phyloP scores from a whole-genome alignment of 2,888 invertebrate species.

The Amphipoea lucens region DNA sequence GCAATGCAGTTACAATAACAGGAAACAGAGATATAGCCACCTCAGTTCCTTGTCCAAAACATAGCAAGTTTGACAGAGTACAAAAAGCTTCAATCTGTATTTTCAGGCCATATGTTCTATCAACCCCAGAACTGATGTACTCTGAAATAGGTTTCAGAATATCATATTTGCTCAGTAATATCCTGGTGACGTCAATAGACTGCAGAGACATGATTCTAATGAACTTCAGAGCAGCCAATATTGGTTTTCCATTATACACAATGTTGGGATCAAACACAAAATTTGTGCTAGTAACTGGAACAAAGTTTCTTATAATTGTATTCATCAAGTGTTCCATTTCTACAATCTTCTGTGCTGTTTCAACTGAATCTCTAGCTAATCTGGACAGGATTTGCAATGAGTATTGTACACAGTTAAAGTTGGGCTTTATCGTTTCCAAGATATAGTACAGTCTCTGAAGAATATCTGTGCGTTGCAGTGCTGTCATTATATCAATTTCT shows the following conservation, averaged over 20 bases:
- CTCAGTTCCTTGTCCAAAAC: slow-evolving; percentile 88
- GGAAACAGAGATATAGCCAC: slow-evolving; percentile 88
- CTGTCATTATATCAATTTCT: slow-evolving; percentile 94
- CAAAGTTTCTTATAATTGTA: slow-evolving; percentile 90
- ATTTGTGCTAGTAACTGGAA: slow-evolving; percentile 85
- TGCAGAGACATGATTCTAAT: slow-evolving; percentile 93
- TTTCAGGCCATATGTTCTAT: slow-evolving; percentile 88
- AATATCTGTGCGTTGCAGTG: slow-evolving; percentile 93
- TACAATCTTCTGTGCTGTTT: slow-evolving; percentile 91
- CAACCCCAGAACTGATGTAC: slow-evolving; percentile 89
- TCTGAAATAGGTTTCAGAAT: slow-evolving; percentile 89
- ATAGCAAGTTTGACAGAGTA: slow-evolving; percentile 89
- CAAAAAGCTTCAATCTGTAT: slow-evolving; percentile 92
- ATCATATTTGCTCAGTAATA: slow-evolving; percentile 89
- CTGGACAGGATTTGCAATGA: slow-evolving; percentile 95
- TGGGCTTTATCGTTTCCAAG: slow-evolving; percentile 92
- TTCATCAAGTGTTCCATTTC: slow-evolving; percentile 92
- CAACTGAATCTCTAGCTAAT: slow-evolving; percentile 94
- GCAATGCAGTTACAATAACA: slow-evolving; percentile 89
- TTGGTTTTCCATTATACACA: slow-evolving; percentile 92
- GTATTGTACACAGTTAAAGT: slow-evolving; percentile 93
- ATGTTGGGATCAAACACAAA: slow-evolving; percentile 82
- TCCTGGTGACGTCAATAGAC: slow-evolving; percentile 87
- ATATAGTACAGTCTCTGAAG: slow-evolving; percentile 94
- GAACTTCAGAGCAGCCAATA: slow-evolving; percentile 93